Conservation (phyloP, 2,797 vertebrate genomes). For the Spatula versicolor region DNA sequence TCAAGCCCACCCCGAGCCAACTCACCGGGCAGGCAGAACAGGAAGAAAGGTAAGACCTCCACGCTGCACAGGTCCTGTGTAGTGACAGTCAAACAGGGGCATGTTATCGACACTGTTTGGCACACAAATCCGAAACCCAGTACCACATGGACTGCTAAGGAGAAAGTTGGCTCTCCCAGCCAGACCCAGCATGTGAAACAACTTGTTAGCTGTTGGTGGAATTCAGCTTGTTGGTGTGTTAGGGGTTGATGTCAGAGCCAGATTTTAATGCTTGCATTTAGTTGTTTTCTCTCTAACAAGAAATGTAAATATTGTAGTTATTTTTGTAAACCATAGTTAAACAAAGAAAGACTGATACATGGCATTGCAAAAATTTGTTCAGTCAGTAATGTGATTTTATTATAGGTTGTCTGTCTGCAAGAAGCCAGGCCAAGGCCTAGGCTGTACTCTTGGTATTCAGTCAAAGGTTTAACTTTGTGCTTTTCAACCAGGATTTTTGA, state of each 20-base stretch:
- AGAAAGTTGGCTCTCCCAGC: neutral
- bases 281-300: too few species aligned
- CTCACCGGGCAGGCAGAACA: too few species aligned
- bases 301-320: too few species aligned
- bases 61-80: too few species aligned
- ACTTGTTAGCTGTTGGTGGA: neutral
- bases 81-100: too few species aligned
- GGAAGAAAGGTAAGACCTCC: too few species aligned
- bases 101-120: too few species aligned
- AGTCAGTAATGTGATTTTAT: neutral
- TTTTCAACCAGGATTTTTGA: neutral
- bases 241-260: constrained; percentile 24
- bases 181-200: neutral
- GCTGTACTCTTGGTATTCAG: neutral
- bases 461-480: neutral
- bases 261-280: neutral
- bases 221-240: neutral
- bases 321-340: neutral
- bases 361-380: neutral
- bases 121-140: neutral
- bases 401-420: neutral
- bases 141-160: neutral
- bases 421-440: neutral
- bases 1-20: too few species aligned
- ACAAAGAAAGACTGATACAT: neutral